phyloP scores from a whole-genome alignment of 2,113 vertebrate genomes.

The Tapirus terrestris region DNA sequence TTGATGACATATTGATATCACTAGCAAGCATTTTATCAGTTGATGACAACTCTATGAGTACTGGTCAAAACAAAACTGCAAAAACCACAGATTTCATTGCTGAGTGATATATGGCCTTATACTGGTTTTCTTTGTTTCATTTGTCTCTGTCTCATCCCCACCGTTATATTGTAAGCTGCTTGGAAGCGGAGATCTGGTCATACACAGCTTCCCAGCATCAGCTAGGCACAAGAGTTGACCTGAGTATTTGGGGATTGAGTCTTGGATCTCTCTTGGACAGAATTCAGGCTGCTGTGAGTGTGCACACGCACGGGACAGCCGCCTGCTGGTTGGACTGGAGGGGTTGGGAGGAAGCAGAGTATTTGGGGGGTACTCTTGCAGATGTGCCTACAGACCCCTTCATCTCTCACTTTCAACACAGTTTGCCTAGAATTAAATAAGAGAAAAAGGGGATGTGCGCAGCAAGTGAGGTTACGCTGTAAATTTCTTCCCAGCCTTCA shows the following conservation, averaged over 20 bases:
- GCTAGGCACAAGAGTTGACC: neutral
- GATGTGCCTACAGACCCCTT: neutral
- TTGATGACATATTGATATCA: constrained; percentile 61
- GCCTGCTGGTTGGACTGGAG: neutral
- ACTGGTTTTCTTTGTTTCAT: constrained; percentile 53
- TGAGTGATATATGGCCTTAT: constrained; percentile 45
- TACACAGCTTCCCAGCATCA: neutral
- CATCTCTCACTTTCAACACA: neutral
- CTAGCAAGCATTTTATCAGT: constrained; percentile 60
- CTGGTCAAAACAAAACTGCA: constrained; percentile 64
- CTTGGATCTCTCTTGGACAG: neutral
- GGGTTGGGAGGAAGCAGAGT: neutral
- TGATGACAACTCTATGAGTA: constrained; percentile 53
- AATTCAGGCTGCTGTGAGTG: neutral
- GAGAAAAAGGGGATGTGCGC: neutral
- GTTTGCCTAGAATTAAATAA: neutral
- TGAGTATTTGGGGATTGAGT: neutral
- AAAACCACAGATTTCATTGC: constrained; percentile 55
- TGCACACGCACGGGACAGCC: accelerated
- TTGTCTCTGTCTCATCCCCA: constrained; percentile 55
- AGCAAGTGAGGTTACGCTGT: neutral
- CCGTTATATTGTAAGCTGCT: neutral
- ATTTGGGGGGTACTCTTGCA: neutral
- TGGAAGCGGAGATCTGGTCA: neutral
- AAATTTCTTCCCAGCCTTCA: neutral